These are phyloP conservation scores for Melanocharis versteri DNA, from an alignment of 2,113 vertebrate species.

Conservation along the genomic window DNA sequence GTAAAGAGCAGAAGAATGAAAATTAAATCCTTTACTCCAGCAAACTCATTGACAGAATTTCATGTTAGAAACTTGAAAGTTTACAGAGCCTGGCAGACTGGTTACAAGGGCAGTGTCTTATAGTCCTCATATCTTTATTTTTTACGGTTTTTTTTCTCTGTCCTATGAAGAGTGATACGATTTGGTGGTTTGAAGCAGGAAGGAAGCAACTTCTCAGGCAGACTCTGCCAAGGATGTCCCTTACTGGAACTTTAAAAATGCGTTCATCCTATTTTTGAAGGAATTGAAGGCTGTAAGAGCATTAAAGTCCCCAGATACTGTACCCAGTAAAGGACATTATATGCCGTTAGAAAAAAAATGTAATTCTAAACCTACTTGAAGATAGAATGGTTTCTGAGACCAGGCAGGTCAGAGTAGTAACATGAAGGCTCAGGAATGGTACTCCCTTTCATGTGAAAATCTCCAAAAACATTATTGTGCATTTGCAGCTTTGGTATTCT, in stretches of 20 bases:
- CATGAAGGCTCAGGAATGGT: not conserved
- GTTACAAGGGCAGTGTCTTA: not conserved
- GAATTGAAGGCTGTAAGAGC: not conserved
- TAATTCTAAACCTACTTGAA: not conserved
- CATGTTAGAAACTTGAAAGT: not conserved
- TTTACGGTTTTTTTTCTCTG: not conserved
- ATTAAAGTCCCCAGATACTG: not conserved
- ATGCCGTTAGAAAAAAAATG: fast-evolving
- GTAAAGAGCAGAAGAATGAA: not conserved
- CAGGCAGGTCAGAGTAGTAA: not conserved
- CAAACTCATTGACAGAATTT: not conserved
- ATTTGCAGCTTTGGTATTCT: not conserved
- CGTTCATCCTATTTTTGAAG: not conserved
- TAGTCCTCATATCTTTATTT: not conserved
- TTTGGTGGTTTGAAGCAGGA: not conserved
- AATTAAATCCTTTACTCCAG: not conserved
- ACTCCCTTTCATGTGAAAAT: not conserved
- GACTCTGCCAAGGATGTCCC: not conserved
- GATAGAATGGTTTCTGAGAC: not conserved
- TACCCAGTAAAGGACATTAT: not conserved
- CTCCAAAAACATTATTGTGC: not conserved
- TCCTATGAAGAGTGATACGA: not conserved
- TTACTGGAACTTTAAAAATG: not conserved
- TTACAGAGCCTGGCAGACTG: not conserved
- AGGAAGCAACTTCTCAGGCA: not conserved